Base-by-base conservation (phyloP, 2,113 vertebrate genomes). In the Empidonax traillii region DNA sequence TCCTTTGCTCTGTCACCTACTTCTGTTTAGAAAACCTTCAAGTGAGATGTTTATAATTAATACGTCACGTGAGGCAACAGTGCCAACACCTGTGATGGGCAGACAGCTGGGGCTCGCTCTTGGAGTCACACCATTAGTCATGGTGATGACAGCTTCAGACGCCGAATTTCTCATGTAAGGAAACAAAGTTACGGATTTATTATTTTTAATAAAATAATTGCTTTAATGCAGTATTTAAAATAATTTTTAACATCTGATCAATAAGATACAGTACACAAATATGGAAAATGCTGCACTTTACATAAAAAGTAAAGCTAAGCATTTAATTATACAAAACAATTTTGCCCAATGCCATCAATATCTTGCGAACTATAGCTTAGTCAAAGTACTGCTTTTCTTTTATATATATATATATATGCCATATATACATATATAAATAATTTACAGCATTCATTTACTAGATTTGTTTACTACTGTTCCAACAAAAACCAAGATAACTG, bases 271-370 rank as follows among this genome's bases (percentile, higher is more conserved):
- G 96, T 97, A 97, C 96, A 98, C 94, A 98, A 98, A 96, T 87
- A 97, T 89, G 95, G 89, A 87, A 97, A 97, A 97, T 96, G 96
- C 96, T 96, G 96, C 84, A 98, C 96, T 98, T 98, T 98, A 98
- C 98, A 95, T 96, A 98, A 96, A 98, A 98, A 98, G 97, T 98
- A 98, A 98, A 98, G 97, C 93, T 97, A 98, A 96, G 97, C 97
- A 97, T 97, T 98, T 97, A 97, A 97, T 97, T 97, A 97, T 97
- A 98, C 94, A 98, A 98, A 98, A 95, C 79, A 92, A 97, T 87
- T 97, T 93, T 94, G 90, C 82, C 41, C 47, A 75, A 92, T 89
- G 94, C 85, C 87, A 91, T 95, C 92, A 86, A 85, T 90, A 95
- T 72, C 66, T 95, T 95, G 93, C 93, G 95, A 94, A 94, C 89